These are phyloP conservation scores for Numenius arquata DNA, from an alignment of 2,113 vertebrate species.

Conservation along the genomic window DNA sequence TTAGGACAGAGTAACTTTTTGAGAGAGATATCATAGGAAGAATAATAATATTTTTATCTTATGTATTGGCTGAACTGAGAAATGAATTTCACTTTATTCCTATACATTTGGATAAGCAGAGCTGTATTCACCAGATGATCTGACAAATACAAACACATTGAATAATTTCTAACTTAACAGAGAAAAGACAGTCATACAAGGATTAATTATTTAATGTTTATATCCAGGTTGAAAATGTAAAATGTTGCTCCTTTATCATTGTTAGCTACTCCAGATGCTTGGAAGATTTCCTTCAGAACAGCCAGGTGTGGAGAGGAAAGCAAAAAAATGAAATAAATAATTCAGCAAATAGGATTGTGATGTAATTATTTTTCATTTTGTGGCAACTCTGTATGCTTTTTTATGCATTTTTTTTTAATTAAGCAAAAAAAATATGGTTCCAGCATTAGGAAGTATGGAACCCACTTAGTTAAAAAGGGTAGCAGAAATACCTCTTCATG, in stretches of 20 bases:
- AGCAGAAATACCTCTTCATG: not conserved
- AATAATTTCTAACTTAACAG: not conserved
- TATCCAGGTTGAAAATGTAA: not conserved
- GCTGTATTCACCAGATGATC: not conserved
- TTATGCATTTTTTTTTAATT: not conserved
- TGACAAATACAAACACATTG: not conserved
- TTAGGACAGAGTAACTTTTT: not conserved
- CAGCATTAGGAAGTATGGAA: not conserved
- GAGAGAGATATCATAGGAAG: not conserved
- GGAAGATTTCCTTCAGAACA: not conserved
- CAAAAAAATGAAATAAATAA: not conserved
- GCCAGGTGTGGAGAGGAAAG: fast-evolving
- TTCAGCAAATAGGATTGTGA: not conserved
- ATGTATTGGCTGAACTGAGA: not conserved
- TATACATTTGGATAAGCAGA: not conserved
- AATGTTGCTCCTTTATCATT: not conserved
- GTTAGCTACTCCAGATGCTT: not conserved
- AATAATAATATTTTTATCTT: not conserved
- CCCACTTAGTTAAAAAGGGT: not conserved
- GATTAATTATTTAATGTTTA: constrained; percentile 37
- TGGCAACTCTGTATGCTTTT: not conserved
- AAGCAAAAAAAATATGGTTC: not conserved
- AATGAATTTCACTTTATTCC: not conserved
- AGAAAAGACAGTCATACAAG: not conserved
- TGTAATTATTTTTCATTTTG: not conserved